Base-by-base conservation (phyloP, 2,888 invertebrate genomes). In the Amblyjoppa proteus region DNA sequence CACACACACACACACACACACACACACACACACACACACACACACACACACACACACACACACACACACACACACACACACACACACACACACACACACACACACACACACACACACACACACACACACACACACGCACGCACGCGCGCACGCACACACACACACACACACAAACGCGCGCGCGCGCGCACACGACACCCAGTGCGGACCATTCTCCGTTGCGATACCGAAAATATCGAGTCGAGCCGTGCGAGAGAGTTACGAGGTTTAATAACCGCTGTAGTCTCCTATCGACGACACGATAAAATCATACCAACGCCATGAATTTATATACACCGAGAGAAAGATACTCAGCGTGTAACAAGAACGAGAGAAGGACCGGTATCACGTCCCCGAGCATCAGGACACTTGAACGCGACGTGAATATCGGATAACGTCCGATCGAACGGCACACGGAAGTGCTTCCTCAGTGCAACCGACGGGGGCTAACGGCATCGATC, bases 401-500 rank as follows among this genome's bases (percentile, higher is more conserved):
- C 85, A 81, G 73, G 74, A 77, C 80, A 56, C 66, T 68, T 56
- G 83, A 73, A 85, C 83, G 85, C 83, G 85, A 83, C 80, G 77
- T 51, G 85, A 85, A 85, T 85, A 83, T 85, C 83, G 85, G 45
- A 85, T 85, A 76, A 66, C 64, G 80, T 80, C 53, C 77, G 83
- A 80, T 77, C 85, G 73, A 83, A 83, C 83, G 77, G 77, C 83
- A 81, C 80, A 87, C 88, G 88, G 88, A 88, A 88, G 87, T 88
- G 84, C 88, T 87, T 88, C 88, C 87, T 86, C 83, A 85, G 76
- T 88, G 87, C 87, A 88, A 73, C 13, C 83, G 83, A 87, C 85
- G 82, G 83, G 45, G 73, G 53, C 73, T 87, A 88, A 88, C 88
- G 88, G 88, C 86, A 84, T 77, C 64, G 41, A 74, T 82, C 85